Conservation (phyloP, 2,113 vertebrate genomes). For the Machaerirhynchus nigripectus region DNA sequence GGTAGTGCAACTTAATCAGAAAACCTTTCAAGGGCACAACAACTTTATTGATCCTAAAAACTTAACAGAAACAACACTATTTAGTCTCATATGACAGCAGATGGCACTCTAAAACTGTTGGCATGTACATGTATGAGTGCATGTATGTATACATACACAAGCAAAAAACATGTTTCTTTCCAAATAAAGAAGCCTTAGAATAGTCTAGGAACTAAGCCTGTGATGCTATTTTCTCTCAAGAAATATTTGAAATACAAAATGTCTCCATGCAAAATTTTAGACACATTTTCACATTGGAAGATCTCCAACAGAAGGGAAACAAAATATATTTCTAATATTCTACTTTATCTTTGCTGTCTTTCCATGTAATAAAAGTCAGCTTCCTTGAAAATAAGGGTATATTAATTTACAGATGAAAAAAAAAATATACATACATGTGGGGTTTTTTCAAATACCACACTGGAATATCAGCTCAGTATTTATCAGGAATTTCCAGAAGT, state of each 20-base stretch:
- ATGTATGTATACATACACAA: not conserved
- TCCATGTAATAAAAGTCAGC: not conserved
- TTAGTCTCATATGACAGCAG: not conserved
- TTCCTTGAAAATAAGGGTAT: not conserved
- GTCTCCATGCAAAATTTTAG: not conserved
- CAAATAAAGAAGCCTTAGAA: not conserved
- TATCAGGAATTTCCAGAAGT: not conserved
- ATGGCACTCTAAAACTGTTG: slow-evolving; percentile 37
- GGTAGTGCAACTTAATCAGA: not conserved
- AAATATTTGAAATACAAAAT: not conserved
- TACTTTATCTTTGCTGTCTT: not conserved
- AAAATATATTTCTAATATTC: not conserved
- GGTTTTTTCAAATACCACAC: not conserved
- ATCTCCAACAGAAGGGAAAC: not conserved
- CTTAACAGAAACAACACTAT: not conserved
- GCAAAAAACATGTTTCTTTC: not conserved
- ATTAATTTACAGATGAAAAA: not conserved
- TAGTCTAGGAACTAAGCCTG: not conserved
- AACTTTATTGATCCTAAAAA: not conserved
- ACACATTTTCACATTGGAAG: not conserved
- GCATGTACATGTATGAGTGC: not conserved
- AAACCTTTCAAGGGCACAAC: not conserved
- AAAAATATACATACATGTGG: fast-evolving
- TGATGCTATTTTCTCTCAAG: not conserved
- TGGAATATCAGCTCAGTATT: not conserved